Evolutionary conservation across 2,888 invertebrate genomes (phyloP).

Genomic region (Acanthococcus lagerstroemiae): DNA sequence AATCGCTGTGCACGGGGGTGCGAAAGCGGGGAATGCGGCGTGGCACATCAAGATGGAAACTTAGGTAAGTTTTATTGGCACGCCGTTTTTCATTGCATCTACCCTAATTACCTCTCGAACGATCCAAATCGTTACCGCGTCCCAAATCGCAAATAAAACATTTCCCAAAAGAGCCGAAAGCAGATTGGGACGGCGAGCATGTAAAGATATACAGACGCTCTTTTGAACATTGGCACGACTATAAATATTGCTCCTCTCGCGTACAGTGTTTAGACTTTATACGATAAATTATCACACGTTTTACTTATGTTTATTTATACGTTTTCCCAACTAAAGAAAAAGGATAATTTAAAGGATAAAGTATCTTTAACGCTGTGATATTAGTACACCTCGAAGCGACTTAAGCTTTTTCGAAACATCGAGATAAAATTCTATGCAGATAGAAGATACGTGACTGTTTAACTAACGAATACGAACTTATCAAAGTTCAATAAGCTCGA

Average conservation of each 20-base stretch:
- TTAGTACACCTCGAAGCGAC: conserved; percentile 15
- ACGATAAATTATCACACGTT: conserved; percentile 31
- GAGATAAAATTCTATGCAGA: conserved; percentile 27
- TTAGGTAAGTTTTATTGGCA: conserved; percentile 31
- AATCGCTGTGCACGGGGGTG: not conserved
- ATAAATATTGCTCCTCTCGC: conserved; percentile 22
- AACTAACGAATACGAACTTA: conserved; percentile 21
- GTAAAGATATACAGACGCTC: conserved; percentile 31
- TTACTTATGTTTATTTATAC: conserved; percentile 31
- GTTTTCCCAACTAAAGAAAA: conserved; percentile 27
- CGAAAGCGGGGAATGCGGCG: not conserved
- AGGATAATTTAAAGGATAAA: conserved; percentile 30
- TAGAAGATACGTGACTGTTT: conserved; percentile 28
- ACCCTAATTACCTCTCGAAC: conserved; percentile 29
- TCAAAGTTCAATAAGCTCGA: conserved; percentile 22
- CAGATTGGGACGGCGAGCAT: conserved; percentile 28
- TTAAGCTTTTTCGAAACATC: conserved; percentile 21
- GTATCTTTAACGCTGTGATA: conserved; percentile 24
- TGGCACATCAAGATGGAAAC: conserved; percentile 22
- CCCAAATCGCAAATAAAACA: conserved; percentile 32
- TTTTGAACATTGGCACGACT: conserved; percentile 30
- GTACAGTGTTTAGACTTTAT: conserved; percentile 26
- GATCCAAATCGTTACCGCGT: conserved; percentile 31
- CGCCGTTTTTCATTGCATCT: conserved; percentile 31
- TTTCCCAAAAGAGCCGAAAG: conserved; percentile 31